A percentile compares a stretch with the other conserved stretches of the same genome.
Conservation (phyloP, 2,113 vertebrate genomes). For the Nestor notabilis region DNA sequence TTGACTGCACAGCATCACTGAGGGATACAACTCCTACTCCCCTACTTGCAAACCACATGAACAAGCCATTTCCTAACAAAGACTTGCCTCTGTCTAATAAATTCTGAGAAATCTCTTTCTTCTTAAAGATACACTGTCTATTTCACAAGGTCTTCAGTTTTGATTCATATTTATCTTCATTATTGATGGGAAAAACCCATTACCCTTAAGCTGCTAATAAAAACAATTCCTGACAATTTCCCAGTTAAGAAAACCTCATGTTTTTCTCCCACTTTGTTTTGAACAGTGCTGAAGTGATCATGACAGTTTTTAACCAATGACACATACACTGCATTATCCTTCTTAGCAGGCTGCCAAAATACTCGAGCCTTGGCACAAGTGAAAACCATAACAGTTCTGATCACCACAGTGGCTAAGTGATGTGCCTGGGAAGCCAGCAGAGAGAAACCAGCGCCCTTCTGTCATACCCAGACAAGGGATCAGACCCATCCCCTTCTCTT, state of each 20-base stretch:
- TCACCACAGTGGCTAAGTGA: neutral
- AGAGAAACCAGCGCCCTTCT: neutral
- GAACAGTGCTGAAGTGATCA: neutral
- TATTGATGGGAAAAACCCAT: neutral
- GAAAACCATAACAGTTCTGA: neutral
- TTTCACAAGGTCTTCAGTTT: neutral
- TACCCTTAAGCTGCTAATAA: neutral
- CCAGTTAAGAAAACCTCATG: neutral
- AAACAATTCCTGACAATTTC: neutral
- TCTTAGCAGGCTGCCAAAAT: neutral
- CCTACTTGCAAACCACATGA: neutral
- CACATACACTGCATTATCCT: neutral
- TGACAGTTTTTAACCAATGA: neutral
- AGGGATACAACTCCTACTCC: neutral
- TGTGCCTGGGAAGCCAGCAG: neutral
- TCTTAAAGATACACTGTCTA: constrained; percentile 39
- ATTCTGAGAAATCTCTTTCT: neutral
- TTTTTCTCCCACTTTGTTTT: constrained; percentile 21
- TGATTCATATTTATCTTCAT: neutral
- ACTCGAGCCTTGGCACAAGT: neutral
- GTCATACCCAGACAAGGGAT: neutral
- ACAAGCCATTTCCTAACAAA: neutral
- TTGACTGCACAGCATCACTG: neutral
- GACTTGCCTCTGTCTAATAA: neutral
- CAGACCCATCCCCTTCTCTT: neutral